Evolutionary conservation across 2,888 invertebrate species (phyloP), one percentile per base, ranked within the genome.

Genomic region (Himalopsyche kuldschensis): DNA sequence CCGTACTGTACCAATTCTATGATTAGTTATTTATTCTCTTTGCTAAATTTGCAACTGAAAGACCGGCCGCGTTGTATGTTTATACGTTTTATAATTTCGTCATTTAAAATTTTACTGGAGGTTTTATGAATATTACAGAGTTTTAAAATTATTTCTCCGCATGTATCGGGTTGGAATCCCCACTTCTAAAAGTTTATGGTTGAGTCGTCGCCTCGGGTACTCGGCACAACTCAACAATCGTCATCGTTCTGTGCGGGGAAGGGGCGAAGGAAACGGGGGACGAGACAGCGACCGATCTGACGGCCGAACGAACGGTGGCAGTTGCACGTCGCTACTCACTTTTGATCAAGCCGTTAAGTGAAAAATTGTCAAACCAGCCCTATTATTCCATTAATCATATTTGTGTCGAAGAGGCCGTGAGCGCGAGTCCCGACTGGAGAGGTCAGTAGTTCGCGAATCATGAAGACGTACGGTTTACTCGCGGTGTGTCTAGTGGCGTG

Each of bases 311-410:
- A 55, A 55, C 55, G 55, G 55, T 55, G 24, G 17, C 48, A 81
- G 83, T 78, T 78, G 69, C 80, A 80, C 82, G 85, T 77, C 84
- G 76, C 41, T 48, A 31, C 10, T 77, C 41, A 32, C 82, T 48
- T 20, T 55, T 20, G 81, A 41, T 32, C 24, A 79, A 79, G 24
- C 63, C 79, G 63, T 77, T 83, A 86, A 86, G 48, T 80, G 78
- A 79, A 83, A 83, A 86, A 86, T 86, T 86, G 86, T 77, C 83
- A 32, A 30, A 47, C 27, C 32, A 75, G 79, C 79, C 69, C 81
- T 76, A 84, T 86, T 85, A 86, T 85, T 81, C 86, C 82, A 86
- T 86, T 86, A 81, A 82, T 84, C 81, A 83, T 81, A 81, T 81
- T 85, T 55, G 84, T 84, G 85, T 83, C 83, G 83, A 83, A 83